Evolutionary conservation across 2,888 invertebrate species (phyloP), one percentile per base, ranked within the genome.

Genomic region (Nomada fucata): DNA sequence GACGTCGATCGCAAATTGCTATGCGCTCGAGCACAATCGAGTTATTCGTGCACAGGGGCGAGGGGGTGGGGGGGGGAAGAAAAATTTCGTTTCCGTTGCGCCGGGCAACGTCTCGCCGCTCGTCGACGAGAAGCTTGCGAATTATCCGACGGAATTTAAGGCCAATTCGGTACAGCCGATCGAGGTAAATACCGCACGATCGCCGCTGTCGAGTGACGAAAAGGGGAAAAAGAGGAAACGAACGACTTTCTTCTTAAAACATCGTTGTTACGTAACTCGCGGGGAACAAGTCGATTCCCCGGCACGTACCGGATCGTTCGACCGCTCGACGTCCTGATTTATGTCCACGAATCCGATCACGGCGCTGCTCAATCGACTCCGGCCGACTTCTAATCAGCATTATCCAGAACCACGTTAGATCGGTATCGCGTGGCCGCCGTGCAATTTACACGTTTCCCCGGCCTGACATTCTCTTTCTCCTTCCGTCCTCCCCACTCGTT

Each of bases 241-340:
- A 68, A 36, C 36, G 36, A 36, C 36, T 36, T 74, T 76, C 69
- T 76, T 76, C 64, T 47, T 26, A 44, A 68, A 23, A 59, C 67
- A 63, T 72, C 63, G 61, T 20, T 23, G 42, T 83, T 77, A 71
- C 52, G 60, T 69, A 83, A 83, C n/a, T 2, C 20, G 15, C 68
- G 55, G 55, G 65, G 52, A 70, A 60, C 73, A 63, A 82, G 75
- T 75, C 76, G 67, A 55, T 59, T 53, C 59, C 64, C 74, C 72
- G 68, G 59, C 82, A 76, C 79, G 77, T 84, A 71, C 60, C 55
- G 76, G 76, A 76, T 73, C 75, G 76, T 71, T 76, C n/a, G 64
- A 61, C 55, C 79, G 59, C 13, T 47, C 81, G 70, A 67, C 86
- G 88, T 88, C 88, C 89, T 91, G 91, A 91, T 92, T 91, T 92